Percentiles rank a stretch among this genome's conserved stretches.
phyloP scores from a whole-genome alignment of 2,888 invertebrate species.

The Synergus itoensis region DNA sequence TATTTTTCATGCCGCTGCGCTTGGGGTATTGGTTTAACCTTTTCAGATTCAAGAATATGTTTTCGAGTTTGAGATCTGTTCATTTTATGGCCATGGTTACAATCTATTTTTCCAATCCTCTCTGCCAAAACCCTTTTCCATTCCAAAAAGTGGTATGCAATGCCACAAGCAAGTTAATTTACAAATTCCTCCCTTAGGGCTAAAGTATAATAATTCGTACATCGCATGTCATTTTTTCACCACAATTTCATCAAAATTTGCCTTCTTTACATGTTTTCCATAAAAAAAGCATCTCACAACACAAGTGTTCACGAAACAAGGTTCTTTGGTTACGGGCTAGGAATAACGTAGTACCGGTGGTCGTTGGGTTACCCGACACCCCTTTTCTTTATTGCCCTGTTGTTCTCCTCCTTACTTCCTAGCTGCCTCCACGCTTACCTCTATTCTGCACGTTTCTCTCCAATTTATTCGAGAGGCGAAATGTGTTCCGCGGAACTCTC shows the following conservation, averaged over 20 bases:
- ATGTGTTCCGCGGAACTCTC: constrained; percentile 46
- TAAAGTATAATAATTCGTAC: not conserved
- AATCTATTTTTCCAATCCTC: too few relatives aligned
- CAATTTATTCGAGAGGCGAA: constrained; percentile 53
- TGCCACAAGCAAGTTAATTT: too few relatives aligned
- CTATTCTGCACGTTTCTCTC: constrained; percentile 43
- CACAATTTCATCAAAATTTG: not conserved
- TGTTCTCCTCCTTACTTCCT: constrained; percentile 59
- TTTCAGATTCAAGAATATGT: too few relatives aligned
- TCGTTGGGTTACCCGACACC: constrained; percentile 61
- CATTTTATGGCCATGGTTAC: too few relatives aligned
- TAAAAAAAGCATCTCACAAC: constrained; percentile 24
- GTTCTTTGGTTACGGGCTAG: constrained; percentile 70
- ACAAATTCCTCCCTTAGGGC: too few relatives aligned
- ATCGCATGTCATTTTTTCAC: not conserved
- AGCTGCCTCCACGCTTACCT: constrained; percentile 44
- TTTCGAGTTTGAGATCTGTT: too few relatives aligned
- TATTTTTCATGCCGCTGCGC: not conserved
- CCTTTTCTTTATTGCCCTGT: constrained; percentile 64
- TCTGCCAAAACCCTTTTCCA: too few relatives aligned
- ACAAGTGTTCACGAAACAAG: constrained; percentile 27
- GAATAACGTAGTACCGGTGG: constrained; percentile 68
- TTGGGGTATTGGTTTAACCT: not conserved
- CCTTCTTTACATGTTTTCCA: constrained; percentile 9
- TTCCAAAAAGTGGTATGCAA: too few relatives aligned